Conservation (phyloP, 64 coral and sea anemone species). For the Orbicella faveolata region DNA sequence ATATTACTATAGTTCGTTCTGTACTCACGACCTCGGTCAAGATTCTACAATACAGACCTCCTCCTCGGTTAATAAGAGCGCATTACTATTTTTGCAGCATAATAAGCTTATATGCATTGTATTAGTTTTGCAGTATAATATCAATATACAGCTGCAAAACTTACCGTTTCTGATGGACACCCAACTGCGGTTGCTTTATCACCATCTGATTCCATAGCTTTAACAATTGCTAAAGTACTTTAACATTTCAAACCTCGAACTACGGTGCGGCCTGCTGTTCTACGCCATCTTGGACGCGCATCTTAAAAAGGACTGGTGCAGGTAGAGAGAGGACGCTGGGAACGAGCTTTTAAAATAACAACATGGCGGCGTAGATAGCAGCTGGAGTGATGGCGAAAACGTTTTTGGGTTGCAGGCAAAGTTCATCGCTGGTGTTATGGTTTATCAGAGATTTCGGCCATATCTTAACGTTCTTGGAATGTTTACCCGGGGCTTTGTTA, state of each 20-base stretch:
- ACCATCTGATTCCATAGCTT: conserved; percentile 35
- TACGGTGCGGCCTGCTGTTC: not conserved
- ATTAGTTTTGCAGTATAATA: too few species aligned
- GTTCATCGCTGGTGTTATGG: not conserved
- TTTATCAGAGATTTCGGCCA: not conserved
- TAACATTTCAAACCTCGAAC: not conserved
- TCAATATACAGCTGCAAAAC: not conserved
- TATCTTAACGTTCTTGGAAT: conserved; percentile 11
- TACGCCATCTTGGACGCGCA: not conserved
- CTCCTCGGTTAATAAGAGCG: too few species aligned
- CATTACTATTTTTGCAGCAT: too few species aligned
- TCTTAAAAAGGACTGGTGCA: not conserved
- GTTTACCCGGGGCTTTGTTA: conserved; percentile 60
- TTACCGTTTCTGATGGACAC: conserved; percentile 48
- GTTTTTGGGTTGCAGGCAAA: not conserved
- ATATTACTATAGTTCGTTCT: too few species aligned
- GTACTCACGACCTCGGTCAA: too few species aligned
- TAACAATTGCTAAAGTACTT: not conserved
- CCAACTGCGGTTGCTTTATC: conserved; percentile 46
- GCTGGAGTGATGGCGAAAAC: too few species aligned
- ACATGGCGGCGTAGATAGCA: not conserved
- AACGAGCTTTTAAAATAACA: not conserved
- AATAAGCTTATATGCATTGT: too few species aligned
- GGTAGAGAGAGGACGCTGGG: too few species aligned
- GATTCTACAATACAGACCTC: too few species aligned